phyloP scores from a whole-genome alignment of 2,888 invertebrate species.

The Cremastinae sp. region DNA sequence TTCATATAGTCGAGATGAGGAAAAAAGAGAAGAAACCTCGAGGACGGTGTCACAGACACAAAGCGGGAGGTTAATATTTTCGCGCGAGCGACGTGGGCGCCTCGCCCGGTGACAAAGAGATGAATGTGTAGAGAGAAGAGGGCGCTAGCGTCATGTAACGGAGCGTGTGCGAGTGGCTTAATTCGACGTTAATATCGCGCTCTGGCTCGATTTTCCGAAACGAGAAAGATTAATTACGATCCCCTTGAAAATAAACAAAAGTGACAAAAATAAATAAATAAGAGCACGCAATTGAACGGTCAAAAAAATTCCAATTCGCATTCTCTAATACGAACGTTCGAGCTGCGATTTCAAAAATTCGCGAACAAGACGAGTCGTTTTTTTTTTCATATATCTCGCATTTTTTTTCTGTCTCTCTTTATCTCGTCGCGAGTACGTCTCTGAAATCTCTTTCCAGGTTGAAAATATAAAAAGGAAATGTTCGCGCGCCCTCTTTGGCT shows the following conservation, averaged over 20 bases:
- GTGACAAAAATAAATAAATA: constrained; percentile 3
- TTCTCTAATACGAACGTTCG: too few species aligned
- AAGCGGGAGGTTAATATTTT: constrained; percentile 80
- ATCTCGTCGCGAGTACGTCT: too few species aligned
- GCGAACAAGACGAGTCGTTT: too few species aligned
- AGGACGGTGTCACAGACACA: constrained; percentile 69
- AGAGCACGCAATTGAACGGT: neutral
- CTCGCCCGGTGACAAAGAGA: constrained; percentile 79
- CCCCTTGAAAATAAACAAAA: neutral
- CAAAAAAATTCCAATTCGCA: too few species aligned
- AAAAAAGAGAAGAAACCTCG: constrained; percentile 24
- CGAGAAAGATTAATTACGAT: constrained; percentile 12
- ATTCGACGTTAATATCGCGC: constrained; percentile 77
- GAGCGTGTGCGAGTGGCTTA: constrained; percentile 75
- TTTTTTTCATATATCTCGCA: neutral
- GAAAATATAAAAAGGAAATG: neutral
- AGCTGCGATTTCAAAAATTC: too few species aligned
- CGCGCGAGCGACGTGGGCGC: constrained; percentile 81
- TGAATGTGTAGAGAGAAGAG: too few species aligned
- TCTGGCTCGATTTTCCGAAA: constrained; percentile 65
- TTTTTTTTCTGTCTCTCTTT: too few species aligned
- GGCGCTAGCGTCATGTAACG: constrained; percentile 61
- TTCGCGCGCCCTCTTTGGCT: too few species aligned
- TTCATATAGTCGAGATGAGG: constrained; percentile 21
- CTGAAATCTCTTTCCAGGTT: too few species aligned